Percentiles rank a stretch among this genome's conserved stretches.
Conservation (phyloP, 2,113 vertebrate species). For the Reinhardtius hippoglossoides region DNA sequence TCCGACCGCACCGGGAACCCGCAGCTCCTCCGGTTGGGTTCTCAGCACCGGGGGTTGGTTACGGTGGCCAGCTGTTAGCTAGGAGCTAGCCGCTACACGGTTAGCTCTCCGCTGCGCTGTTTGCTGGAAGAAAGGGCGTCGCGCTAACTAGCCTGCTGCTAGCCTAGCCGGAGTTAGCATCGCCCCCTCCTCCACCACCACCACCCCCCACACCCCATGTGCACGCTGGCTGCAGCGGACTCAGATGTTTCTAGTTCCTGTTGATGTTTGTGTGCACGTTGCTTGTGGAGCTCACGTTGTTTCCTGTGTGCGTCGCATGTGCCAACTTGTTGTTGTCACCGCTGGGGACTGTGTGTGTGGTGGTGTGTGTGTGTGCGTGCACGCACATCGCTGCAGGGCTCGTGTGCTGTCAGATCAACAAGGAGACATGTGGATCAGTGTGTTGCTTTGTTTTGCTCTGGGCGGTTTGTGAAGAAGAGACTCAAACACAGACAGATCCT, state of each 20-base stretch:
- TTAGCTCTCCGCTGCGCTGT: not conserved
- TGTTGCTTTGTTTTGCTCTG: not conserved
- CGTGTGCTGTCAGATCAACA: conserved; percentile 10
- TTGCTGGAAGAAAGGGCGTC: conserved; percentile 29
- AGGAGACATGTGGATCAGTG: conserved; percentile 1
- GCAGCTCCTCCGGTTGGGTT: too few species aligned
- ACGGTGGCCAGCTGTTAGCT: not conserved
- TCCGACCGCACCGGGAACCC: not conserved
- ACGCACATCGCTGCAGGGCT: not conserved
- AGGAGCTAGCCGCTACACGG: conserved; percentile 4
- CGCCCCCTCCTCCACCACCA: not conserved
- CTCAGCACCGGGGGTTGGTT: too few species aligned
- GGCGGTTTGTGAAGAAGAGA: too few species aligned
- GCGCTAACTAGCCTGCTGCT: conserved; percentile 19
- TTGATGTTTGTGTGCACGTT: not conserved
- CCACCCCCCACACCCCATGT: not conserved
- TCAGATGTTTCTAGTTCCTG: not conserved
- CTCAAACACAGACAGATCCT: too few species aligned
- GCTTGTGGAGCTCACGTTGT: not conserved
- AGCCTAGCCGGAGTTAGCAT: conserved; percentile 21
- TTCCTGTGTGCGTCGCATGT: conserved; percentile 22
- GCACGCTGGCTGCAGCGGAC: not conserved
- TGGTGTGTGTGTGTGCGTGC: not conserved
- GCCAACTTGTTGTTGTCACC: conserved; percentile 31
- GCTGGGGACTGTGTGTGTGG: not conserved